Evolutionary conservation across 2,113 vertebrate species (phyloP), one percentile per base, ranked within the genome.

Genomic region (Mugil cephalus): DNA sequence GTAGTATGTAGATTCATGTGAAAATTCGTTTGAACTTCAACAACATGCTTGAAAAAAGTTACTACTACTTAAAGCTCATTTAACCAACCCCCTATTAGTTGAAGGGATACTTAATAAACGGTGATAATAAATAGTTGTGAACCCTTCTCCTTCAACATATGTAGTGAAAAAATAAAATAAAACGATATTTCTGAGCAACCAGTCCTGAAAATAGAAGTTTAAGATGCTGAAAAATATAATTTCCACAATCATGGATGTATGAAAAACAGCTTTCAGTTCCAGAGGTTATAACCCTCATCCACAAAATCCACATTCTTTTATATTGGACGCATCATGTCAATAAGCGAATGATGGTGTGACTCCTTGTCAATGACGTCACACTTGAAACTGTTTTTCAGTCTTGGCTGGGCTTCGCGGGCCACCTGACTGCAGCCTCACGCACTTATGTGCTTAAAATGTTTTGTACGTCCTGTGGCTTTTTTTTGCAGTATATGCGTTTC

Each of bases 401-500:
- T 35, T 2, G 52, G 45, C 35, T 52, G 17, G 72, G 58, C 50
- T 50, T 52, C 48, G 42, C 40, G 35, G 78, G 53, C 66, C 42
- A 56, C 45, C 63, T 50, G 68, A 80, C n/a, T 40, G 39, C 73
- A 35, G 55, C 70, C 56, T 70, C 43, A 45, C 24, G 21, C 69
- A 43, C 51, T 63, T 54, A 39, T 67, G 48, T 52, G 39, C 52
- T 66, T 63, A 76, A 74, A 76, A 80, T 69, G 59, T 82, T 84
- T 74, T 77, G 58, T 36, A 35, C 40, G 56, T 86, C 74, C 75
- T 50, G 76, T 81, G 80, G 63, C 68, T 73, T 30, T 30, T 30
- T 80, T 65, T 61, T 87, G 62, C 74, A 53, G 62, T 62, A 24
- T 43, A 40, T 63, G 61, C 38, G 48, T 78, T 83, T 83, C 18